These are phyloP conservation scores for Menura novaehollandiae DNA, from an alignment of 2,113 vertebrate genomes.

Conservation along the genomic window DNA sequence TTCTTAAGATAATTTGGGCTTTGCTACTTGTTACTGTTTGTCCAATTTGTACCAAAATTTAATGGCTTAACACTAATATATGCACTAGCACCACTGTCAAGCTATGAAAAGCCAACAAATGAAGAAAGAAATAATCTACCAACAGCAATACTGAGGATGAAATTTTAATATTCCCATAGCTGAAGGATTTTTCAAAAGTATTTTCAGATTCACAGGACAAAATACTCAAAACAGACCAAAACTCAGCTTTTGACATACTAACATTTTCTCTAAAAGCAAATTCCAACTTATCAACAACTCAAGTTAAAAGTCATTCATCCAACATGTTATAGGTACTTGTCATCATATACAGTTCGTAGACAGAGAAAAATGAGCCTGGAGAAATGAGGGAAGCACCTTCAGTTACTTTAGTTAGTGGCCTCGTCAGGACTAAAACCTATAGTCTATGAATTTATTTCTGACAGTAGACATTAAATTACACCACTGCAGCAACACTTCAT, in stretches of 20 bases:
- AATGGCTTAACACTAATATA: neutral
- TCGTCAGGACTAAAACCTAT: neutral
- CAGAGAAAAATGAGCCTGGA: neutral
- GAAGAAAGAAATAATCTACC: neutral
- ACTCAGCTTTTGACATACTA: neutral
- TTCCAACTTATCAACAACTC: neutral
- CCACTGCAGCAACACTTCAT: neutral
- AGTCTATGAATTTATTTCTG: constrained; percentile 6
- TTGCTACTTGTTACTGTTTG: neutral
- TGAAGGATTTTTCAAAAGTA: neutral
- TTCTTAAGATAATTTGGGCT: neutral
- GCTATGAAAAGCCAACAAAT: neutral
- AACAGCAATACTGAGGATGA: neutral
- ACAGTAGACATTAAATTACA: neutral
- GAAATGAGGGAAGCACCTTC: neutral
- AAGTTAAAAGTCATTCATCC: neutral
- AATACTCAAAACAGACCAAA: neutral
- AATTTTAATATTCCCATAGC: neutral
- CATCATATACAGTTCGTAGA: neutral
- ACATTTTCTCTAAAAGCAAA: neutral
- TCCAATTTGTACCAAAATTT: neutral
- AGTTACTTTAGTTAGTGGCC: neutral
- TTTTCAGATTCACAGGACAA: neutral
- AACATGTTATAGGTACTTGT: neutral
- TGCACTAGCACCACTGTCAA: neutral